Evolutionary conservation across 2,888 invertebrate species (phyloP).

Genomic region (Euplexia lucipara): DNA sequence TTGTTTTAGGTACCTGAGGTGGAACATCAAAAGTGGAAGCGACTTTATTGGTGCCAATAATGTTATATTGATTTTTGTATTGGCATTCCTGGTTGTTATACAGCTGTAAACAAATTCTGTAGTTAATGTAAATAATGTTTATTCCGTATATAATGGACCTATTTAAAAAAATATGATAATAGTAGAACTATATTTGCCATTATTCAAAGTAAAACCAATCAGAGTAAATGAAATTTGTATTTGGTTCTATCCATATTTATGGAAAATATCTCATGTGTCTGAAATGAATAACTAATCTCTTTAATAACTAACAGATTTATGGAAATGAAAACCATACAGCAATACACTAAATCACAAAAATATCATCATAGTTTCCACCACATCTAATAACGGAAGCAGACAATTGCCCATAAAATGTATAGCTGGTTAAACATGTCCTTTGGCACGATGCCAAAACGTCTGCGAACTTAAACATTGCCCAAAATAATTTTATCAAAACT

Average conservation of each 20-base stretch:
- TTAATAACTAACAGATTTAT: not conserved
- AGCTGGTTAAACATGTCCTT: constrained; percentile 62
- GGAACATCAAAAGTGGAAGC: constrained; percentile 44
- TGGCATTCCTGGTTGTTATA: not conserved
- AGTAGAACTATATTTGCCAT: not conserved
- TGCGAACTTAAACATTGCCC: constrained; percentile 55
- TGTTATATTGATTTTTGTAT: constrained; percentile 5
- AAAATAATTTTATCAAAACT: constrained; percentile 47
- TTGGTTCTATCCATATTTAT: not conserved
- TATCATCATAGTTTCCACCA: constrained; percentile 53
- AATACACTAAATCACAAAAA: constrained; percentile 37
- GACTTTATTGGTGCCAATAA: constrained; percentile 47
- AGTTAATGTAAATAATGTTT: too few species aligned
- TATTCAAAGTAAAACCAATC: not conserved
- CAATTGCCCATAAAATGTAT: constrained; percentile 69
- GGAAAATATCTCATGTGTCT: not conserved
- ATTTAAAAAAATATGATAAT: too few species aligned
- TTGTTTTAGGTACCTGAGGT: constrained; percentile 59
- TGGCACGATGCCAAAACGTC: constrained; percentile 67
- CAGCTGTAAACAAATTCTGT: not conserved
- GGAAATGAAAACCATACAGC: constrained; percentile 28
- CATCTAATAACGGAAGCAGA: constrained; percentile 66
- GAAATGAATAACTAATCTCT: not conserved
- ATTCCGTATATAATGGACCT: not conserved
- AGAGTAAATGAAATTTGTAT: not conserved